Conservation (phyloP, 2,888 invertebrate species). For the Eucera pruinosa region DNA sequence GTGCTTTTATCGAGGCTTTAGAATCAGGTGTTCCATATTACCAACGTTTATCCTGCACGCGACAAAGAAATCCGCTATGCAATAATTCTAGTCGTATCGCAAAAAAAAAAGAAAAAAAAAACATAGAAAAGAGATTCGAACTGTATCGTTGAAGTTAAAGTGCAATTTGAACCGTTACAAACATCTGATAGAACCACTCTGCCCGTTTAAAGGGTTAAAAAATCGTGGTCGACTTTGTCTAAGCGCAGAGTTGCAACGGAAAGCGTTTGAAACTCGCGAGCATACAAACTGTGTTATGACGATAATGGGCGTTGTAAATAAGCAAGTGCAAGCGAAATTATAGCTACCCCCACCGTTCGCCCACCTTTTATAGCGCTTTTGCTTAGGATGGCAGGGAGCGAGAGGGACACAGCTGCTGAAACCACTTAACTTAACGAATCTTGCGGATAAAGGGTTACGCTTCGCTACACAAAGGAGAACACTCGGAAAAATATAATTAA, state of each 20-base stretch:
- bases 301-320: conserved; percentile 63
- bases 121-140: too few species aligned
- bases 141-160: too few species aligned
- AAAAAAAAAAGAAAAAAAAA: too few species aligned
- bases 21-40: too few species aligned
- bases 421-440: conserved; percentile 65
- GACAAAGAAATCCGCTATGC: too few species aligned
- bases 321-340: conserved; percentile 61
- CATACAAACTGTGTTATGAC: conserved; percentile 51
- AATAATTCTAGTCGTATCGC: too few species aligned
- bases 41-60: too few species aligned
- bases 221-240: too few species aligned
- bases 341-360: conserved; percentile 2
- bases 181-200: too few species aligned
- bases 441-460: conserved; percentile 61
- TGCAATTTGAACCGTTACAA: too few species aligned
- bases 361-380: conserved; percentile 3
- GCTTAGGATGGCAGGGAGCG: not conserved
- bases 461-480: conserved; percentile 54
- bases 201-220: too few species aligned
- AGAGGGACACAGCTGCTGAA: conserved; percentile 38
- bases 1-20: too few species aligned
- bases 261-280: conserved; percentile 31
- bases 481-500: conserved; percentile 67
- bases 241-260: not conserved